Conservation (phyloP, 2,797 vertebrate species). For the Falco berigora region DNA sequence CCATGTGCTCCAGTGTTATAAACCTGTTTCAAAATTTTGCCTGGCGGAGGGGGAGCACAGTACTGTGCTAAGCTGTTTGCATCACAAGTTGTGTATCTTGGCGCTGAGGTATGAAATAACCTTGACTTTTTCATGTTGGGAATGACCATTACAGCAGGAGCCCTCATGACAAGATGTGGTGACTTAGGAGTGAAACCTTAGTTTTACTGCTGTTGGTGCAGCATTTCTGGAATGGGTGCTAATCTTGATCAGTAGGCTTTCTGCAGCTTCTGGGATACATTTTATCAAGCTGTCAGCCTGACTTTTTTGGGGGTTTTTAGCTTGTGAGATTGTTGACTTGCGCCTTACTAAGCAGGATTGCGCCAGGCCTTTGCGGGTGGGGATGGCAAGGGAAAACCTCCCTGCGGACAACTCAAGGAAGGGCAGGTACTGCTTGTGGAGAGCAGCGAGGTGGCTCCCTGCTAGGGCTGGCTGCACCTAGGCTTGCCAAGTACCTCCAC, state of each 20-base stretch:
- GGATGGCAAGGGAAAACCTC: not conserved
- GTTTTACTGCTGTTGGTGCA: constrained; percentile 50
- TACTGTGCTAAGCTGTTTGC: not conserved
- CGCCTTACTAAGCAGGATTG: not conserved
- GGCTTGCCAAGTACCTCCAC: fast-evolving
- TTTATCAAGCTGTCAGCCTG: constrained; percentile 20
- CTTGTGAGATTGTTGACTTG: not conserved
- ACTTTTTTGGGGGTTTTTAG: not conserved
- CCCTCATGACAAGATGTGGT: not conserved
- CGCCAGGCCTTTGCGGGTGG: fast-evolving
- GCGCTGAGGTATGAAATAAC: not conserved
- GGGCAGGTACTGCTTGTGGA: not conserved
- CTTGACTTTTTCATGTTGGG: not conserved
- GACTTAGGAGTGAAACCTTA: constrained; percentile 2
- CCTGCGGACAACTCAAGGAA: not conserved
- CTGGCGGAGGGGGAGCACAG: not conserved
- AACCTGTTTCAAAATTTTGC: not conserved
- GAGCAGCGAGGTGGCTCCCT: not conserved
- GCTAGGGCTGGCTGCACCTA: not conserved
- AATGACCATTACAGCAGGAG: not conserved
- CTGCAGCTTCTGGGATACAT: not conserved
- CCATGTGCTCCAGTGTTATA: fast-evolving
- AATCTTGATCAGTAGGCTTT: constrained; percentile 39
- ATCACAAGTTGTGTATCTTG: not conserved
- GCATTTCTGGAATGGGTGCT: constrained; percentile 14